Percentiles rank a stretch among this genome's conserved stretches.
Evolutionary conservation across 2,888 invertebrate species (phyloP).

Genomic region (Dromius quadrimaculatus): DNA sequence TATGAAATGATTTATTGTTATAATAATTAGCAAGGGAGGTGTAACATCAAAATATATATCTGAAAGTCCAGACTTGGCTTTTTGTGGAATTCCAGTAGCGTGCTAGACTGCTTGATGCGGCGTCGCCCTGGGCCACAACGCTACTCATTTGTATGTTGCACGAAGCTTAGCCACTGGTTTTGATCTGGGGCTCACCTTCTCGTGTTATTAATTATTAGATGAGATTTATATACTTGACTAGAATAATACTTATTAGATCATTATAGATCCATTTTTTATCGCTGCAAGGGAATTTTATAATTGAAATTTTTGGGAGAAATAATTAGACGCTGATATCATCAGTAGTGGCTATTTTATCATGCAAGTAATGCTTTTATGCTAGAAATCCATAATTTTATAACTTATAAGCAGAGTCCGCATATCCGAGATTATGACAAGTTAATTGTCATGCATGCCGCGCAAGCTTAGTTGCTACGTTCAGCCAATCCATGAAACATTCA

Average conservation of each 20-base stretch:
- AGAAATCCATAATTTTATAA: conserved; percentile 21
- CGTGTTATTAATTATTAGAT: conserved; percentile 33
- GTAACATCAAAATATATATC: background rate
- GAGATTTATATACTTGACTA: conserved; percentile 10
- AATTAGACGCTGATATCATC: background rate
- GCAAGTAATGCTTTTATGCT: background rate
- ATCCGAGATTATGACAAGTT: conserved; percentile 23
- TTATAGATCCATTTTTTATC: background rate
- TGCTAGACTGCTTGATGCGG: conserved; percentile 34
- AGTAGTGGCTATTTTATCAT: too few relatives aligned
- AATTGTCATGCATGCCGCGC: conserved; percentile 40
- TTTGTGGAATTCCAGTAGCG: conserved; percentile 43
- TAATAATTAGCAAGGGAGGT: background rate
- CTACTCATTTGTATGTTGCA: conserved; percentile 26
- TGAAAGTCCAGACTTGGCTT: background rate
- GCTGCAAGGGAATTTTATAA: background rate
- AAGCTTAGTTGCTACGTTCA: background rate
- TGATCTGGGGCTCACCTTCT: background rate
- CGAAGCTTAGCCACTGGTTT: conserved; percentile 16
- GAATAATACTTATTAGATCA: conserved; percentile 27
- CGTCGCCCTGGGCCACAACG: conserved; percentile 8
- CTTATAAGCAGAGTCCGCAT: background rate
- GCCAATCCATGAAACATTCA: conserved; percentile 7
- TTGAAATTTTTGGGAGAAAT: background rate
- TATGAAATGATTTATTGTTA: conserved; percentile 26